phyloP scores from a whole-genome alignment of 2,797 vertebrate species.

The Peromyscus melanophrys region DNA sequence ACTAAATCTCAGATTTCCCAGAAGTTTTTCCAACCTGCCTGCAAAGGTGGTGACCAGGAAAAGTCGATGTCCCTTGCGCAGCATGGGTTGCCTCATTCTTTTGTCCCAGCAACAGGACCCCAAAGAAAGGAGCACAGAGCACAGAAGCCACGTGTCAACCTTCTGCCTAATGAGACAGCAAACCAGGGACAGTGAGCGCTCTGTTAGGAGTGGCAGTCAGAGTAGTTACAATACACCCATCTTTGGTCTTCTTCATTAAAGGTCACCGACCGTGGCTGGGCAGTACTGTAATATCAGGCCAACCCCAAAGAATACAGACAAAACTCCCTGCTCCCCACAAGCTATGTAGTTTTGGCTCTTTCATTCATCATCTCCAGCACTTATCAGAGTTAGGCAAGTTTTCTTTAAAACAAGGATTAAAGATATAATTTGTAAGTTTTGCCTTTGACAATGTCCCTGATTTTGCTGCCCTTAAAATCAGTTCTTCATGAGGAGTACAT shows the following conservation, averaged over 20 bases:
- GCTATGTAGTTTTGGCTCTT: background rate
- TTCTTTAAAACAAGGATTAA: background rate
- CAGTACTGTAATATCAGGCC: background rate
- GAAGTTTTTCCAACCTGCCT: conserved; percentile 23
- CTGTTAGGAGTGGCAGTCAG: background rate
- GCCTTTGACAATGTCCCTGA: conserved; percentile 30
- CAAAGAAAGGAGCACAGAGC: background rate
- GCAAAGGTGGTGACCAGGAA: conserved; percentile 34
- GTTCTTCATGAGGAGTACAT: background rate
- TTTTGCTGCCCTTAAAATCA: conserved; percentile 42
- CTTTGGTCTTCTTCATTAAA: background rate
- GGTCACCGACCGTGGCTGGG: background rate
- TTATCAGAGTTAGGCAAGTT: background rate
- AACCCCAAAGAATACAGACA: background rate
- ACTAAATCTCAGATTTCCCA: conserved; percentile 50
- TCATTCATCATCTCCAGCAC: background rate
- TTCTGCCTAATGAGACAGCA: background rate
- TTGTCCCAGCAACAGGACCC: conserved; percentile 55
- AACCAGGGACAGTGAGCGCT: background rate
- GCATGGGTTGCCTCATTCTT: conserved; percentile 18
- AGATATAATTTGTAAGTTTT: background rate
- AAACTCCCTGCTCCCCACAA: background rate
- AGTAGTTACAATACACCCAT: background rate
- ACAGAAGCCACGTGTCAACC: conserved; percentile 24
- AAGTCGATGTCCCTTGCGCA: conserved; percentile 19